These are phyloP conservation scores for Agrilus biguttatus DNA, from an alignment of 2,888 invertebrate genomes.

Conservation along the genomic window DNA sequence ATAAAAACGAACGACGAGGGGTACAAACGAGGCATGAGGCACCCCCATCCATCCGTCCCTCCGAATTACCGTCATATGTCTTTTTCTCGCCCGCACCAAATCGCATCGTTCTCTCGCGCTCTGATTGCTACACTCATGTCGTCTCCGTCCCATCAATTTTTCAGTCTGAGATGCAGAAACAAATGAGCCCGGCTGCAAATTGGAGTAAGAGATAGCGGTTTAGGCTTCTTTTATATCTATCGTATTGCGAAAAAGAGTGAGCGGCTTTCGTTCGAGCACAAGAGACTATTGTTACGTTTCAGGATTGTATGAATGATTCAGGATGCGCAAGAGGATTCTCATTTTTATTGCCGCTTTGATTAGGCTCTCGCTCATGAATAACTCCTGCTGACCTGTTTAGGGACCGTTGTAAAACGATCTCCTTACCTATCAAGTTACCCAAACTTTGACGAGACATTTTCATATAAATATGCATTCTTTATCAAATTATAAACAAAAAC, in stretches of 20 bases:
- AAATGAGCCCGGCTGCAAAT: conserved; percentile 34
- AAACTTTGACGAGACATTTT: not conserved
- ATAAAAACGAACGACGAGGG: too few relatives aligned
- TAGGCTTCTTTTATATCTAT: conserved; percentile 34
- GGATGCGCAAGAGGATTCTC: not conserved
- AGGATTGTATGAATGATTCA: conserved; percentile 27
- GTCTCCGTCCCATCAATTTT: conserved; percentile 36
- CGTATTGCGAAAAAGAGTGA: conserved; percentile 21
- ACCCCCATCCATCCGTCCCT: conserved; percentile 6
- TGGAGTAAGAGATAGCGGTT: conserved; percentile 36
- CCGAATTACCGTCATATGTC: conserved; percentile 19
- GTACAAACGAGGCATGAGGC: conserved; percentile 2
- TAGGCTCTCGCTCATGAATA: not conserved
- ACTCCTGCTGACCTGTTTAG: conserved; percentile 5
- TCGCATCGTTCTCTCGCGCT: conserved; percentile 23
- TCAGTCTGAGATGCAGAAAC: conserved; percentile 33
- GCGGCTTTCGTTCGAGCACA: too few relatives aligned
- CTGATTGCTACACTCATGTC: conserved; percentile 31
- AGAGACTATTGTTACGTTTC: conserved; percentile 29
- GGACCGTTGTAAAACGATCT: not conserved
- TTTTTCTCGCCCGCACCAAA: conserved; percentile 17
- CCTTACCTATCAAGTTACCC: not conserved
- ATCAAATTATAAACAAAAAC: too few relatives aligned
- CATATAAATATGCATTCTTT: too few relatives aligned
- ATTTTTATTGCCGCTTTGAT: too few relatives aligned